phyloP scores from a whole-genome alignment of 2,797 vertebrate genomes.

The Falco concolor region DNA sequence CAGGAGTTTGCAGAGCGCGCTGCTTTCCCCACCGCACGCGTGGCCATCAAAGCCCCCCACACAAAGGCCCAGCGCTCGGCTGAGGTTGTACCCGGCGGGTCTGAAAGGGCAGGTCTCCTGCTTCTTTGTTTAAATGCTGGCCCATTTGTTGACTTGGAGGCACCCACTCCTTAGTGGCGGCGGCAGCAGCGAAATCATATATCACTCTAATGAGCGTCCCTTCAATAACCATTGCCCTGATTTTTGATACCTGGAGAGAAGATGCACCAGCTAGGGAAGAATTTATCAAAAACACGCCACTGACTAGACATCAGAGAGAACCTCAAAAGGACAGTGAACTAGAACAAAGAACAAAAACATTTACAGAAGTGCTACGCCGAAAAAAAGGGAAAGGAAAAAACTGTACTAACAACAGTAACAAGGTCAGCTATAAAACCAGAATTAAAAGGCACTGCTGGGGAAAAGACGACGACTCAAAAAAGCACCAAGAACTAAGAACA shows the following conservation, averaged over 20 bases:
- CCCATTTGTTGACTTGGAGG: slow-evolving; percentile 69
- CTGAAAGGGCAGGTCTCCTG: slow-evolving; percentile 50
- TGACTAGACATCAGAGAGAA: slow-evolving; percentile 74
- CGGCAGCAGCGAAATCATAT: slow-evolving; percentile 29
- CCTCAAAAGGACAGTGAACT: slow-evolving; percentile 76
- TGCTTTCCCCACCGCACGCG: neutral
- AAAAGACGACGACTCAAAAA: slow-evolving; percentile 65
- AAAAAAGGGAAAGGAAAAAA: slow-evolving; percentile 50
- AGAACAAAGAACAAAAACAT: slow-evolving; percentile 77
- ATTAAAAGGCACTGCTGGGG: slow-evolving; percentile 72
- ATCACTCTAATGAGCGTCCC: slow-evolving; percentile 71
- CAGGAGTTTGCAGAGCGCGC: neutral
- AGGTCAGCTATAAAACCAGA: slow-evolving; percentile 72
- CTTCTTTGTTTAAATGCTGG: slow-evolving; percentile 72
- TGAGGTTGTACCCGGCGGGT: neutral
- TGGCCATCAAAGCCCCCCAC: slow-evolving; percentile 14
- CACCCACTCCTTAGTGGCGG: slow-evolving; percentile 53
- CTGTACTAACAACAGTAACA: slow-evolving; percentile 72
- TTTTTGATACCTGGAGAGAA: slow-evolving; percentile 77
- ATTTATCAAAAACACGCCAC: slow-evolving; percentile 73
- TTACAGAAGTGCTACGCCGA: slow-evolving; percentile 69
- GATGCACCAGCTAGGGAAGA: slow-evolving; percentile 68
- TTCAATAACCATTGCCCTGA: slow-evolving; percentile 72
- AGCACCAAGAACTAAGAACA: slow-evolving; percentile 63
- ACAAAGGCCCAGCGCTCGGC: neutral